Conservation (phyloP, 2,797 vertebrate genomes). For the Philypnodon macrostomus region DNA sequence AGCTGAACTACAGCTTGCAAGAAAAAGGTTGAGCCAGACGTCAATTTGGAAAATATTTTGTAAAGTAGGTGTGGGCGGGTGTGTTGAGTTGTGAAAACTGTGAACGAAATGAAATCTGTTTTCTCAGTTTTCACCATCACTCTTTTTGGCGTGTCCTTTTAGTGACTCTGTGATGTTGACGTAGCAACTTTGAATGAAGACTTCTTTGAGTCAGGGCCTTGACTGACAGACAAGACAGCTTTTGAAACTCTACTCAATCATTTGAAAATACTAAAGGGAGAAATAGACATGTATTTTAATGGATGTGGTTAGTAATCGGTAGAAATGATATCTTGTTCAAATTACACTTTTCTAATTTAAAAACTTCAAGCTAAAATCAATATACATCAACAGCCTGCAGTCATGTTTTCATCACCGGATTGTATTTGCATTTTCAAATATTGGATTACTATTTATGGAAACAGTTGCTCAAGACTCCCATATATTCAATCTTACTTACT, state of each 20-base stretch:
- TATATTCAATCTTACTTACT: too few relatives aligned
- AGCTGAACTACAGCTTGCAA: slow-evolving; percentile 6
- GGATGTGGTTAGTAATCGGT: slow-evolving; percentile 10
- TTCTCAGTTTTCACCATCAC: slow-evolving; percentile 7
- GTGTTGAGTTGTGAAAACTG: slow-evolving; percentile 5
- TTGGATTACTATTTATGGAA: not conserved
- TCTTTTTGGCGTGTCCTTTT: not conserved
- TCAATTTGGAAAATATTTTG: slow-evolving; percentile 18
- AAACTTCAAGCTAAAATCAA: not conserved
- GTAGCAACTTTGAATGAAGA: slow-evolving; percentile 17
- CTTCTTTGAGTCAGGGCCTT: slow-evolving; percentile 2
- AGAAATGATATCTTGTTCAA: not conserved
- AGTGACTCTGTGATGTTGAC: slow-evolving; percentile 1
- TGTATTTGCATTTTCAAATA: not conserved
- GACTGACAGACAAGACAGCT: slow-evolving; percentile 18
- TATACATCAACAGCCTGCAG: slow-evolving; percentile 18
- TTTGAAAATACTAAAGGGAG: slow-evolving; percentile 18
- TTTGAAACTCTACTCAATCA: slow-evolving; percentile 24
- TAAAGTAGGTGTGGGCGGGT: slow-evolving; percentile 20
- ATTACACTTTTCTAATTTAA: not conserved
- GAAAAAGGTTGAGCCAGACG: slow-evolving; percentile 4
- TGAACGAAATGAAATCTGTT: slow-evolving; percentile 13
- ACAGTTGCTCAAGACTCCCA: too few relatives aligned
- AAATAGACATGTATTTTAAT: slow-evolving; percentile 8
- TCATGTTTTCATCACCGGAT: not conserved